Conservation (phyloP, 2,113 vertebrate genomes). For the Callospermophilus lateralis region DNA sequence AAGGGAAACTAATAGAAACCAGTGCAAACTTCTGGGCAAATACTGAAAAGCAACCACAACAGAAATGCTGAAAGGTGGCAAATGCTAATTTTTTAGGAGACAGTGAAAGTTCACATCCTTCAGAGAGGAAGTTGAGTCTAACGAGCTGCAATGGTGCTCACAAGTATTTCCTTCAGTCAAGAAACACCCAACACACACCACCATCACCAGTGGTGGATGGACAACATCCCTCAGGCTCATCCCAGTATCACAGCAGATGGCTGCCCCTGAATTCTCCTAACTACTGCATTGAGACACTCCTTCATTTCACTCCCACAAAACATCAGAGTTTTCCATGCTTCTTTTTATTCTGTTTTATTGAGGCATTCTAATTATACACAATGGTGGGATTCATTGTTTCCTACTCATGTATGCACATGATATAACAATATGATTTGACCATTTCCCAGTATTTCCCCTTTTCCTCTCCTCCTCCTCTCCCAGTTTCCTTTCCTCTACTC, state of each 20-base stretch:
- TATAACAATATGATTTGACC: no score
- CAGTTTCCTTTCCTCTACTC: no score
- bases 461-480: no score
- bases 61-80: not conserved
- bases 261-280: not conserved
- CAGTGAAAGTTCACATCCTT: not conserved
- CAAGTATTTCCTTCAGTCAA: not conserved
- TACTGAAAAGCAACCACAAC: not conserved
- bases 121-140: not conserved
- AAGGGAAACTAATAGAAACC: not conserved
- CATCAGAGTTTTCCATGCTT: not conserved
- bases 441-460: no score
- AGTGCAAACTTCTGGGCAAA: not conserved
- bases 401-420: no score
- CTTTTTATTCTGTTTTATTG: no score
- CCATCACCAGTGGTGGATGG: not conserved
- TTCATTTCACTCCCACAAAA: not conserved
- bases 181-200: not conserved
- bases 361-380: no score
- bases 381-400: no score
- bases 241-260: not conserved
- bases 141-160: not conserved
- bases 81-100: not conserved
- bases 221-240: not conserved
- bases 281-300: not conserved